Conservation (phyloP, 2,797 vertebrate species). For the Gouania willdenowi region DNA sequence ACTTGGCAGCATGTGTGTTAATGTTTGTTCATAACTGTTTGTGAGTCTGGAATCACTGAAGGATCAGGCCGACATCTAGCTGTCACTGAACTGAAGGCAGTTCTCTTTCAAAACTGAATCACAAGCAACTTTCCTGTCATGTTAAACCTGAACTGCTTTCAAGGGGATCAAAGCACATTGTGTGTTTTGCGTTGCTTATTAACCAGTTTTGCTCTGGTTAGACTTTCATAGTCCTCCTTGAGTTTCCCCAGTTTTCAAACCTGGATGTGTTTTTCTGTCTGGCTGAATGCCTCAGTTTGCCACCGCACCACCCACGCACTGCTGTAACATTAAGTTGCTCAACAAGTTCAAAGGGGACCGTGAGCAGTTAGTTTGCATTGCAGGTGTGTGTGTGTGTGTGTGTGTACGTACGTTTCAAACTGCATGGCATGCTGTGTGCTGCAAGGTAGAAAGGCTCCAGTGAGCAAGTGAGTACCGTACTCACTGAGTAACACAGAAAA, state of each 20-base stretch:
- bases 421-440: background rate
- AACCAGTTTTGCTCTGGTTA: background rate
- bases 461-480: slow-evolving; percentile 5
- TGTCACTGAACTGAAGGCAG: no score
- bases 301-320: slow-evolving; percentile 3
- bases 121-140: no score
- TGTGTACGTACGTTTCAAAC: slow-evolving; percentile 13
- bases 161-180: background rate
- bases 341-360: slow-evolving; percentile 14
- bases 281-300: background rate
- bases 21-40: no score
- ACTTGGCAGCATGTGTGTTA: no score
- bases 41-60: no score
- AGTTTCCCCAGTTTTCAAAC: background rate
- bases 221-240: background rate
- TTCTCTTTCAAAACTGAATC: background rate
- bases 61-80: no score
- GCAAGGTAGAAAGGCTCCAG: slow-evolving; percentile 19
- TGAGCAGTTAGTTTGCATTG: slow-evolving; percentile 18
- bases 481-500: slow-evolving; percentile 31
- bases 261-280: slow-evolving; percentile 37
- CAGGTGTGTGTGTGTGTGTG: slow-evolving; percentile 27
- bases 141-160: no score
- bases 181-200: background rate
- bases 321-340: slow-evolving; percentile 17